Base-by-base conservation (phyloP, 1,140 invertebrate genomes). In the Aphidius ervi region DNA sequence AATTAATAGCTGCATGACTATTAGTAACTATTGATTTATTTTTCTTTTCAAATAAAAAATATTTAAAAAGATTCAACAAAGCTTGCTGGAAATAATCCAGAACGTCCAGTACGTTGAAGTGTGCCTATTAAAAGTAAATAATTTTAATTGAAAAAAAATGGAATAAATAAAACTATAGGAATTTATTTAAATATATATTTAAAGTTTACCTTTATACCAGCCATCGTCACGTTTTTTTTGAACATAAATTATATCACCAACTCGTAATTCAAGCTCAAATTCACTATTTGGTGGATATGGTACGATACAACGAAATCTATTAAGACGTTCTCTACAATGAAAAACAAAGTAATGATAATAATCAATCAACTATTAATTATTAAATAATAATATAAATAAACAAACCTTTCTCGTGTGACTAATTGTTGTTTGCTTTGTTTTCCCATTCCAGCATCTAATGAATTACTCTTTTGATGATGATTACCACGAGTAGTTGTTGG, bases 201-300 rank as follows among this genome's bases (percentile, higher is more conserved):
- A 31, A 31, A 31, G 1, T 31, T 31, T 31, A 31, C 94, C 95
- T 75, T 97, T 97, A 74, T 91, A 96, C 94, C 94, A 97, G 9
- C 95, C 95, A 71, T 97, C 94, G 37, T 95, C 93, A 45, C 93
- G 85, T 74, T 95, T 96, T 67, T 92, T 92, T 70, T 93, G 90
- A 5, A 97, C 93, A 68, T 92, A 89, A 58, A 97, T 92, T 55
- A 97, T 88, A 71, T 97, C 95, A 31, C 93, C 93, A 16, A 95
- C 85, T 64, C 91, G 89, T 2, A 97, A 80, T 72, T 95, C 92
- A 62, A 97, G 69, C 75, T 96, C 93, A 70, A 94, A 92, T 65
- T 96, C 93, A 63, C 91, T 93, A 72, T 96, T 95, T 1, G 94
- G 92, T n/a, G 95, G 94, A 82, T 97, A 97, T 6, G 94, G 90